phyloP scores from a whole-genome alignment of 2,113 vertebrate genomes.

The Ondatra zibethicus region DNA sequence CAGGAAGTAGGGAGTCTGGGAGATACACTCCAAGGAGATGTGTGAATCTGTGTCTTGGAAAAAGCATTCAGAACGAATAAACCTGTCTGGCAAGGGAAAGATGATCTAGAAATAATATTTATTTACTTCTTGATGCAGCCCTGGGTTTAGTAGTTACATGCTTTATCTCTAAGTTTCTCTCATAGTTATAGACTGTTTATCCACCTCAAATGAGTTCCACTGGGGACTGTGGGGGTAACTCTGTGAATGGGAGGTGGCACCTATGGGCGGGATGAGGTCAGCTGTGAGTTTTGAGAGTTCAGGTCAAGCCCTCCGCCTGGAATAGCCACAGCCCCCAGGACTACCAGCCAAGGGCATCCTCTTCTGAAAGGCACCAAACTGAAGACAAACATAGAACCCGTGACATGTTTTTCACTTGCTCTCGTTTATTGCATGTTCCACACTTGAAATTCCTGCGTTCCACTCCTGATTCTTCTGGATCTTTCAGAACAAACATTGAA shows the following conservation, averaged over 20 bases:
- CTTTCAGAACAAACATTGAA: constrained; percentile 76
- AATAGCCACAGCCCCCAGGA: constrained; percentile 56
- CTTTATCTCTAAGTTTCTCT: constrained; percentile 43
- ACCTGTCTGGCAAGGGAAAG: constrained; percentile 15
- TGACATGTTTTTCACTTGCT: constrained; percentile 67
- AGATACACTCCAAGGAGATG: neutral
- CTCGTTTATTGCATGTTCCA: constrained; percentile 71
- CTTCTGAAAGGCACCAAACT: constrained; percentile 74
- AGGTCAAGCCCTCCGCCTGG: constrained; percentile 54
- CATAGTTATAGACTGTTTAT: neutral
- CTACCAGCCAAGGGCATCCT: constrained; percentile 42
- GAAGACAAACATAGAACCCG: constrained; percentile 77
- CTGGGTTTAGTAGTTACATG: constrained; percentile 9
- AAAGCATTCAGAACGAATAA: constrained; percentile 36
- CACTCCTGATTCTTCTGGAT: constrained; percentile 74
- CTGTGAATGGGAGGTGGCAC: neutral
- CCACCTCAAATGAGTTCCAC: neutral
- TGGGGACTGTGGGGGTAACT: neutral
- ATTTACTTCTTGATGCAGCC: constrained; percentile 14
- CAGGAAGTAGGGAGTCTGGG: neutral
- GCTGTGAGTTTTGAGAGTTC: constrained; percentile 67
- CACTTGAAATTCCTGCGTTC: constrained; percentile 78
- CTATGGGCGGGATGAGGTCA: constrained; percentile 51
- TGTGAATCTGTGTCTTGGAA: neutral
- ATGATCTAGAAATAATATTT: constrained; percentile 57